Evolutionary conservation across 2,113 vertebrate genomes (phyloP), one percentile per base, ranked within the genome.

Genomic region (Recurvirostra avosetta): DNA sequence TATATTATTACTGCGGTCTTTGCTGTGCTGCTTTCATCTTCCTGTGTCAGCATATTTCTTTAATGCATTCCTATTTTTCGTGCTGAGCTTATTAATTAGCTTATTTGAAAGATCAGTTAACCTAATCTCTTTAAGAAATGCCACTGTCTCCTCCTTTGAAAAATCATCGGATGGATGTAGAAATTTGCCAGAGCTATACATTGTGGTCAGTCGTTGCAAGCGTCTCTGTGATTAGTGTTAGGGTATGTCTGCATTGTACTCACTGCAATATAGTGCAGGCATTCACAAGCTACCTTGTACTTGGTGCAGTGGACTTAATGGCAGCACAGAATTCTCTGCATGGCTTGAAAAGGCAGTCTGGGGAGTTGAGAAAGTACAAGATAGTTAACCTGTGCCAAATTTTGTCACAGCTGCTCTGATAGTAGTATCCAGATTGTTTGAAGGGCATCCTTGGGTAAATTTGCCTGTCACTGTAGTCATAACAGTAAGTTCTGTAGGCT

Each of bases 1-100:
- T 81, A 0, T 71, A 43, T 59, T 88, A 38, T 50, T 94, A 29
- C 59, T 88, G 45, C 11, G 9, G 26, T 63, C 68, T 77, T 86
- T 67, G n/a, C 72, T 80, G n/a, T 19, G 47, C 53, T 92, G 36
- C 83, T 91, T 77, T 80, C 26, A 71, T 84, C 55, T 77, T 84
- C 50, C 75, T 25, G 5, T 71, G 65, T 89, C 76, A 84, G 86
- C 47, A 3, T n/a, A 41, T 74, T 68, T 94, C 67, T 63, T 55
- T 45, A 38, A 53, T 23, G 59, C 75, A 19, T 70, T 58, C 30
- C 11, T 62, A 3, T 88, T 83, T 79, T 83, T 70, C 65, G 47
- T 59, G 29, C 59, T 70, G 65, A 91, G 15, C 22, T 66, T 62
- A 36, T 81, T 74, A 97, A 73, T 79, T 71, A 76, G 71, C 50